Evolutionary conservation across 1,140 invertebrate genomes (phyloP).

Genomic region (Drosophila sp.): DNA sequence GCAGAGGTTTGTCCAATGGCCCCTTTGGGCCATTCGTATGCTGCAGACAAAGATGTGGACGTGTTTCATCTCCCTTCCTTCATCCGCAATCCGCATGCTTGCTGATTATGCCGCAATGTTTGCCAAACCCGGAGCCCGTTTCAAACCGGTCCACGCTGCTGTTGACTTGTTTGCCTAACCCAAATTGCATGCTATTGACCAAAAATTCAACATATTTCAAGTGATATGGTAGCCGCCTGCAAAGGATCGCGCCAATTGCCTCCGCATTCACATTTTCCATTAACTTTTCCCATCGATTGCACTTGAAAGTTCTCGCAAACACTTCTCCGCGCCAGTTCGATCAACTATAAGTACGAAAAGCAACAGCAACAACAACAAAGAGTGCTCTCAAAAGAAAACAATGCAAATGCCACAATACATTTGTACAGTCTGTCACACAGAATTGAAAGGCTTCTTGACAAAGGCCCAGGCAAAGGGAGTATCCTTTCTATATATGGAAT

Average conservation of each 20-base stretch:
- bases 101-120: constrained; percentile 79
- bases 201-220: constrained; percentile 69
- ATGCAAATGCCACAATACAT: constrained; percentile 47
- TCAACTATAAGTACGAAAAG: constrained; percentile 54
- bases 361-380: constrained; percentile 28
- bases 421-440: constrained; percentile 16
- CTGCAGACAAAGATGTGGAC: constrained; percentile 54
- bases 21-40: constrained; percentile 65
- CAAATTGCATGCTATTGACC: constrained; percentile 78
- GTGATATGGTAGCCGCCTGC: constrained; percentile 47
- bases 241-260: constrained; percentile 31
- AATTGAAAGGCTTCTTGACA: constrained; percentile 17
- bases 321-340: constrained; percentile 65
- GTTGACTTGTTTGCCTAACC: constrained; percentile 74
- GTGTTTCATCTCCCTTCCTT: constrained; percentile 2
- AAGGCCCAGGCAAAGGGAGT: not conserved
- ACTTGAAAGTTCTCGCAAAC: constrained; percentile 71
- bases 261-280: constrained; percentile 41
- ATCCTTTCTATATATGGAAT: too few species aligned
- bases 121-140: constrained; percentile 36
- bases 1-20: constrained; percentile 47
- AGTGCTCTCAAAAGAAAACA: constrained; percentile 5
- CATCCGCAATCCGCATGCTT: constrained; percentile 2
- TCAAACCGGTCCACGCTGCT: not conserved
- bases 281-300: constrained; percentile 44